phyloP scores from a whole-genome alignment of 2,113 vertebrate species.

The Gopherus flavomarginatus region DNA sequence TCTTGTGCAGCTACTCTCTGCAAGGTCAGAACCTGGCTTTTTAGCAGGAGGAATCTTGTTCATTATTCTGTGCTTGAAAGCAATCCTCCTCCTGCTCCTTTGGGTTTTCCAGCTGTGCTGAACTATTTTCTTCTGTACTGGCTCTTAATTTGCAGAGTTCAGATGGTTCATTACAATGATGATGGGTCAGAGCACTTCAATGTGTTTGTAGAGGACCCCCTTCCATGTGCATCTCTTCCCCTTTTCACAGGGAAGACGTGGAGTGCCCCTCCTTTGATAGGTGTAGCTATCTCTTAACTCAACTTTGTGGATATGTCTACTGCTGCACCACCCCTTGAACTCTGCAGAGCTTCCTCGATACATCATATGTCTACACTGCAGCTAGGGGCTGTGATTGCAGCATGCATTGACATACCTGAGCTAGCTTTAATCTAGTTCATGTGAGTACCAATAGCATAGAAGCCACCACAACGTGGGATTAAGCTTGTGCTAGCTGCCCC shows the following conservation, averaged over 20 bases:
- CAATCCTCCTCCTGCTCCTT: not conserved
- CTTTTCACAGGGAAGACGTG: not conserved
- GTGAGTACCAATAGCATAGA: not conserved
- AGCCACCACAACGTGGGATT: not conserved
- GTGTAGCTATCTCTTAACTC: not conserved
- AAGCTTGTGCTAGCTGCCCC: not conserved
- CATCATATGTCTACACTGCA: too few species aligned
- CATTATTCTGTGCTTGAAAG: not conserved
- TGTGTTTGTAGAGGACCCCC: not conserved
- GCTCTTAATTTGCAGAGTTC: not conserved
- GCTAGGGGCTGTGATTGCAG: not conserved
- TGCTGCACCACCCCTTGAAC: not conserved
- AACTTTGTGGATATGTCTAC: not conserved
- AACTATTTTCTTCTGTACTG: not conserved
- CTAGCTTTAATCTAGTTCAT: not conserved
- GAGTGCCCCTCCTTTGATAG: not conserved
- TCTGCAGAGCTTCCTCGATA: too few species aligned
- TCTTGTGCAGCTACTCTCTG: not conserved
- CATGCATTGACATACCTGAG: not conserved
- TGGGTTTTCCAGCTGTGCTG: not conserved
- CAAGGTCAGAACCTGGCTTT: not conserved
- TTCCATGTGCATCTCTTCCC: not conserved
- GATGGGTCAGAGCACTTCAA: not conserved
- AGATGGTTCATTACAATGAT: not conserved
- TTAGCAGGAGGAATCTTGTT: not conserved